Percentiles rank a stretch among this genome's conserved stretches.
Conservation (phyloP, 2,113 vertebrate species). For the Theristicus caerulescens region DNA sequence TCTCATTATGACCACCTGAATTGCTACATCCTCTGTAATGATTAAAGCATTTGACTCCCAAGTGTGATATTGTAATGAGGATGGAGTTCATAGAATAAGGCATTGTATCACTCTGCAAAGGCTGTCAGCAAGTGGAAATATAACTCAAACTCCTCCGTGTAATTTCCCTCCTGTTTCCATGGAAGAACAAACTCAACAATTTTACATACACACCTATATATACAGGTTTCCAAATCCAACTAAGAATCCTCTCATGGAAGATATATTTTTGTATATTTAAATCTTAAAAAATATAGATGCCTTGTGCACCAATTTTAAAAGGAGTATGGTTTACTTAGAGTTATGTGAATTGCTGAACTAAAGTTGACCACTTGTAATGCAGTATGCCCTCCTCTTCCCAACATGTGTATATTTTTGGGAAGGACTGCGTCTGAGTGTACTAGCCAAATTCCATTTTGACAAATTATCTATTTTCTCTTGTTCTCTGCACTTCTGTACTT, state of each 20-base stretch:
- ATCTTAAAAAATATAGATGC: background rate
- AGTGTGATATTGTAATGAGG: constrained; percentile 39
- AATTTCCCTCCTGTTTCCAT: background rate
- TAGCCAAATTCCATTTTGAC: background rate
- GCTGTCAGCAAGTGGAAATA: background rate
- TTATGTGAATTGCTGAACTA: background rate
- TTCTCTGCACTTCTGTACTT: background rate
- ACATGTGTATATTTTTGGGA: background rate
- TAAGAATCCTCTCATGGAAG: background rate
- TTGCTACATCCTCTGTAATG: constrained; percentile 37
- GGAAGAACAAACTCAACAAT: background rate
- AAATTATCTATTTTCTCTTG: background rate
- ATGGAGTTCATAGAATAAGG: background rate
- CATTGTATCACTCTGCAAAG: background rate
- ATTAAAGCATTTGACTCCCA: constrained; percentile 57
- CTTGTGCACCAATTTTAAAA: background rate
- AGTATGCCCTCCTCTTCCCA: background rate
- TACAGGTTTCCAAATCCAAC: background rate
- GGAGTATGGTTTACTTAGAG: background rate
- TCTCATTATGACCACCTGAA: constrained; percentile 57
- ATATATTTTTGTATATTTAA: background rate
- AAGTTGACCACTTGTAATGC: background rate
- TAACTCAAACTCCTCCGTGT: background rate
- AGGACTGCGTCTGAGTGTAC: background rate
- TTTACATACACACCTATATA: background rate